Evolutionary conservation across 2,888 invertebrate genomes (phyloP).

Genomic region (Synergus gifuensis): DNA sequence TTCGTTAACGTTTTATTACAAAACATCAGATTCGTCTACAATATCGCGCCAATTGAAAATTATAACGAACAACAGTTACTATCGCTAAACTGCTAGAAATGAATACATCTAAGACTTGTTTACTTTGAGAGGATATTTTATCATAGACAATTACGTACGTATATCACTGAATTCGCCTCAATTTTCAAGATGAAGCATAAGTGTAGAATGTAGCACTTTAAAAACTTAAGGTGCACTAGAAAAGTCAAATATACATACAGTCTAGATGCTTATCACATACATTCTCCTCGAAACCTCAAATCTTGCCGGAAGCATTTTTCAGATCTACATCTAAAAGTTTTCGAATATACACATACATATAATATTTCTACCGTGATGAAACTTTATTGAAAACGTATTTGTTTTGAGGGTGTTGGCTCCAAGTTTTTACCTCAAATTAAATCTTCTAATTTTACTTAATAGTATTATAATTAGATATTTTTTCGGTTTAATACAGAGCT

Average conservation of each 20-base stretch:
- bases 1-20: constrained; percentile 32
- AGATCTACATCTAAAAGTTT: constrained; percentile 10
- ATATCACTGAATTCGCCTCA: constrained; percentile 35
- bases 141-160: constrained; percentile 35
- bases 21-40: constrained; percentile 11
- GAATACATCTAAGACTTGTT: neutral
- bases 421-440: no score
- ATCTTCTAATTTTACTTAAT: no score
- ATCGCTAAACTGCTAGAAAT: constrained; percentile 11
- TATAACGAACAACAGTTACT: constrained; percentile 18
- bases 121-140: constrained; percentile 37
- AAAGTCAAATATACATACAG: constrained; percentile 15
- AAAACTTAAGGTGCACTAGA: constrained; percentile 25
- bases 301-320: constrained; percentile 1
- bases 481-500: no score
- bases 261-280: constrained; percentile 5
- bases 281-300: neutral
- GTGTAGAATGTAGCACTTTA: constrained; percentile 21
- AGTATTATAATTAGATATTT: no score
- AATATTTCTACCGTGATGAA: neutral
- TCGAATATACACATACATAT: neutral
- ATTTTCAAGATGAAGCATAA: constrained; percentile 10
- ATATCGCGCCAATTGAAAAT: constrained; percentile 34
- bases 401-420: neutral
- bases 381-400: neutral